Percentiles rank a stretch among this genome's conserved stretches.
Conservation (phyloP, 2,888 invertebrate species). For the Pecten maximus region DNA sequence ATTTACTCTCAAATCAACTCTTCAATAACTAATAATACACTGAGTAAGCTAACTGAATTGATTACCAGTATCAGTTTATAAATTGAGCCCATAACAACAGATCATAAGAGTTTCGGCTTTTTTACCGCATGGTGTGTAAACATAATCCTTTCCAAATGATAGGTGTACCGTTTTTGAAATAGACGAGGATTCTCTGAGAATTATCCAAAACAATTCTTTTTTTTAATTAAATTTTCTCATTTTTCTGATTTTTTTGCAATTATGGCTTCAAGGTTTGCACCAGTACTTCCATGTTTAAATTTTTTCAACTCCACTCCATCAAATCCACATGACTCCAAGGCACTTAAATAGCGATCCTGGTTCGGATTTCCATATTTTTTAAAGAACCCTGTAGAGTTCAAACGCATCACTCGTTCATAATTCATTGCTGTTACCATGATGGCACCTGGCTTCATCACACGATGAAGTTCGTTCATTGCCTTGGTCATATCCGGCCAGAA, state of each 20-base stretch:
- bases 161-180: too few relatives aligned
- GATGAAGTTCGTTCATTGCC: conserved; percentile 67
- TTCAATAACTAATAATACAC: too few relatives aligned
- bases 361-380: conserved; percentile 68
- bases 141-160: too few relatives aligned
- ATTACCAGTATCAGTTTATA: too few relatives aligned
- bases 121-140: too few relatives aligned
- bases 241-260: background rate
- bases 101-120: too few relatives aligned
- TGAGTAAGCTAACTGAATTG: too few relatives aligned
- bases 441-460: conserved; percentile 75
- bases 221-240: too few relatives aligned
- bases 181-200: too few relatives aligned
- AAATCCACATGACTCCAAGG: conserved; percentile 71
- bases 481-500: conserved; percentile 74
- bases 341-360: conserved; percentile 69
- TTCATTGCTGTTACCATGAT: conserved; percentile 69
- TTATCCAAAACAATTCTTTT: background rate
- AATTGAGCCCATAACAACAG: too few relatives aligned
- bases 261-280: background rate
- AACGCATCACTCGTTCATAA: conserved; percentile 53
- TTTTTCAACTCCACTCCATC: conserved; percentile 63
- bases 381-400: conserved; percentile 54
- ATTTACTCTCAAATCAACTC: too few relatives aligned
- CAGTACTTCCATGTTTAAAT: background rate